Base-by-base conservation (phyloP, 2,888 invertebrate species). In the Lordiphosa andalusiaca region DNA sequence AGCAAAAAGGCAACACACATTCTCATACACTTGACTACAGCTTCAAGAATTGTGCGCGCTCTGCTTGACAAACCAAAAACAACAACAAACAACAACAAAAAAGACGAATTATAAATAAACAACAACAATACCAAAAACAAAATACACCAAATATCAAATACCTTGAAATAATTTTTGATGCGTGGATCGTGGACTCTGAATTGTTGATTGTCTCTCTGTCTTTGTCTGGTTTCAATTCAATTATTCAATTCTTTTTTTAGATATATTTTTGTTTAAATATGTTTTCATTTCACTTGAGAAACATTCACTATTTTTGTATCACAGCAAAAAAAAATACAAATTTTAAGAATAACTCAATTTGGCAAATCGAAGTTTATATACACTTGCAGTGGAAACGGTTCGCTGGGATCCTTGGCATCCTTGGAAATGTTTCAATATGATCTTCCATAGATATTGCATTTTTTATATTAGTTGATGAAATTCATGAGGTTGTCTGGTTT, bases 111-210 rank as follows among this genome's bases (percentile, higher is more conserved):
- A 10, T 36, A 10, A 36, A 10, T 12, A 12, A 10, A 5, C 36
- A 36, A 36, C 12, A 36, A 36, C 36, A n/a, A n/a, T 10, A 36
- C 35, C 33, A 46, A 46, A 16, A 23, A 19, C 21, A 13, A 40
- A 16, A 40, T 3, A 53, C 49, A 66, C 21, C 13, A 13, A 35
- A 25, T 38, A 30, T 49, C 16, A 25, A 55, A 69, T 65, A 73
- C 70, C 73, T 70, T 70, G 70, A 61, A 56, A 64, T 44, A 53
- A 58, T 41, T 53, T 56, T 57, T 23, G 52, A 44, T 19, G 19
- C 35, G 35, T 44, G 25, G 44, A 44, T 44, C 21, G 9, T 47
- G 30, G 36, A 33, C 33, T 16, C 9, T 46, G 46, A 3, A n/a
- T 41, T 41, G 19, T 23, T 23, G 10, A 21, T 19, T 9, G 19